Conservation (phyloP, 2,797 vertebrate species). For the Pseudomugil tenellus region DNA sequence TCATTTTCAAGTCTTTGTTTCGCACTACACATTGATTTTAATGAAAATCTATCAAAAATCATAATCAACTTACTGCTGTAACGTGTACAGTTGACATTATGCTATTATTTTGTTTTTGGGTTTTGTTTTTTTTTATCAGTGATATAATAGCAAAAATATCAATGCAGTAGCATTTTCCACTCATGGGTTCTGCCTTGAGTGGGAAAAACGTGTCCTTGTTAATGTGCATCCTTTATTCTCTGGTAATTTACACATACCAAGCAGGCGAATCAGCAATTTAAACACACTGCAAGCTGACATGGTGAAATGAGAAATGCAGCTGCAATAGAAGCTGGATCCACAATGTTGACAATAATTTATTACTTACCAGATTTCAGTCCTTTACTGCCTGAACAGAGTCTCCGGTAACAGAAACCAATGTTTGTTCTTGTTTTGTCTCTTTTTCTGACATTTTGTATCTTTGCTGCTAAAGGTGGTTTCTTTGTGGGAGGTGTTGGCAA, state of each 20-base stretch:
- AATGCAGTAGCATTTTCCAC: too few species aligned
- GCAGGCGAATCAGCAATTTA: not conserved
- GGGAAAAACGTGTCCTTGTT: not conserved
- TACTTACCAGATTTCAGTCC: not conserved
- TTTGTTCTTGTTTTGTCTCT: not conserved
- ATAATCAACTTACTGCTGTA: not conserved
- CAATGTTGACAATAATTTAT: not conserved
- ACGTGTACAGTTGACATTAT: not conserved
- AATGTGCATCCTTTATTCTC: not conserved
- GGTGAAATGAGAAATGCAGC: not conserved
- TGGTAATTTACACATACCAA: not conserved
- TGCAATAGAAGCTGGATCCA: not conserved
- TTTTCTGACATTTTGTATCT: not conserved
- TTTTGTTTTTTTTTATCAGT: not conserved
- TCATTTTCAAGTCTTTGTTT: not conserved
- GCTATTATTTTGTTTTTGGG: not conserved
- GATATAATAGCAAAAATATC: not conserved
- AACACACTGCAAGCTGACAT: not conserved
- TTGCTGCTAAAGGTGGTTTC: not conserved
- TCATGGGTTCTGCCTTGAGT: not conserved
- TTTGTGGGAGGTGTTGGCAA: not conserved
- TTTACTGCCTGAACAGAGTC: not conserved
- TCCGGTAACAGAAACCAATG: not conserved
- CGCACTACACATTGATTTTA: not conserved
- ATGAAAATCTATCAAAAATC: not conserved